Base-by-base conservation (phyloP, 1,140 invertebrate species). In the Brachystomella parvula region DNA sequence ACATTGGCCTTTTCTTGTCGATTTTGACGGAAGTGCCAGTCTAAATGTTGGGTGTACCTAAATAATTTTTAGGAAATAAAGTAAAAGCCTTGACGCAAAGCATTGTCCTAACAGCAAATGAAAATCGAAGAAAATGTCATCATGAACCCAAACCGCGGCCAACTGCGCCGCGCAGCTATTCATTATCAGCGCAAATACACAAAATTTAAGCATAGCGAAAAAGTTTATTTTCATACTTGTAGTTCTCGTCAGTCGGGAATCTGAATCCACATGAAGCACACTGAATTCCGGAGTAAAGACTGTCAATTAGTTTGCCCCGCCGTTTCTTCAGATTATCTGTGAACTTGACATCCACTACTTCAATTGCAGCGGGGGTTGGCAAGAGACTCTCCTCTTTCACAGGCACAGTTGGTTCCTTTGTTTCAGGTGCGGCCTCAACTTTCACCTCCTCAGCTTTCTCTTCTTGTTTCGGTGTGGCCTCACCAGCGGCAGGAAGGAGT, bases 11-110 rank as follows among this genome's bases (percentile, higher is more conserved):
- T 86, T 73, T 93, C 92, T 49, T 87, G 81, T 12, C 92, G 81
- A 78, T 98, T 98, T 77, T 93, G 89, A 12, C 94, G 80, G 79
- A 97, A 97, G 80, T 98, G 95, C 94, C 95, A 97, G 79, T 98
- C 94, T 31, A 97, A 82, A 80, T 97, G 95, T 76, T 93, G 89
- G 68, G 89, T 89, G 76, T 97, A 85, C 60, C 75, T 73, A 39
- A 47, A 59, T 61, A 9, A 64, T 17, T 2, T 35, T 32, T 3
- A 21, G 28, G 24, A n/a, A 47, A 9, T n/a, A n/a, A n/a, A n/a
- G n/a, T n/a, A n/a, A n/a, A n/a, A n/a, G n/a, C n/a, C n/a, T n/a
- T n/a, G n/a, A n/a, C n/a, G n/a, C n/a, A n/a, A n/a, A n/a, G n/a
- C n/a, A n/a, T n/a, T n/a, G n/a, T n/a, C n/a, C n/a, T n/a, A n/a